Base-by-base conservation (phyloP, 2,113 vertebrate genomes). In the Alethe castanea region DNA sequence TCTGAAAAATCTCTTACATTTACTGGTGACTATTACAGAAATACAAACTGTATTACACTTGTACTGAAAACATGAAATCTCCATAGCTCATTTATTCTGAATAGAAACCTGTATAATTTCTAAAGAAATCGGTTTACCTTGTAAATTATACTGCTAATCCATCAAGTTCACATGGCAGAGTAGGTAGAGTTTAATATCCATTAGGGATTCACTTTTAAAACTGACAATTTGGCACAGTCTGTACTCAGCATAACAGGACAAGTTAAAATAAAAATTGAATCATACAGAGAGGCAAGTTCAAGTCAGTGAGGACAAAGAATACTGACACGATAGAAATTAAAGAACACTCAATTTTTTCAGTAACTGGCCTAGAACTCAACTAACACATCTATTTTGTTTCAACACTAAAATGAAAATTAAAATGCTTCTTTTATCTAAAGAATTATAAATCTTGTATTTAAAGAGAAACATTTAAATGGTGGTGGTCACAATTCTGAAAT, bases 131-230 rank as follows among this genome's bases (percentile, higher is more conserved):
- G 95, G 33, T 64, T 91, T 90, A 92, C 60, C 38, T 66, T 67
- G 38, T 94, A 93, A 95, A 80, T 89, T 90, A 86, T 44, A 83
- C 57, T 62, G 81, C 78, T 95, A 92, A 95, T 83, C 83, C 90
- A 94, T 95, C 96, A 97, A 87, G 31, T 73, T 91, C 77, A 52
- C 17, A 67, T 5, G 5, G 80, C 66, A 89, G 70, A 92, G 72
- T 79, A 95, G 74, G 77, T 85, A 86, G 67, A 40, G 53, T 70
- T 78, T 74, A 64, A 59, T 88, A 95, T 87, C 94, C 62, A 80
- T 77, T 67, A 35, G 70, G 40, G 57, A 95, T 85, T 94, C 91
- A 88, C 38, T 89, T 74, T 71, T n/a, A 96, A 94, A 94, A 61
- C 86, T 65, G 67, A 83, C 67, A 86, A 56, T 59, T 61, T 96